Evolutionary conservation across 2,888 invertebrate genomes (phyloP), one percentile per base, ranked within the genome.

Genomic region (Eudemis profundana): DNA sequence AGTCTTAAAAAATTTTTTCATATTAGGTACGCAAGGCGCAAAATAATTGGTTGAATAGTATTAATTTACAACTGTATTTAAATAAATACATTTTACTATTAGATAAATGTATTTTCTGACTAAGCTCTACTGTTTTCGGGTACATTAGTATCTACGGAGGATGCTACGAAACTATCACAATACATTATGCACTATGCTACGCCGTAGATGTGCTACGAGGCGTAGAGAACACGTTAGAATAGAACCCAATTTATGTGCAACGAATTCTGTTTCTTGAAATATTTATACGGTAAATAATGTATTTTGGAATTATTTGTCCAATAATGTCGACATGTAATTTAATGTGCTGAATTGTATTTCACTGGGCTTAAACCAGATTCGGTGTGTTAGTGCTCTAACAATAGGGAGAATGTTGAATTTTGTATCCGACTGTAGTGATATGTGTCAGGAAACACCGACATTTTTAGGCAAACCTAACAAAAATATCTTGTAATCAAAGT

Each of bases 161-260:
- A 50, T 29, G 38, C 57, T 50, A 64, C 56, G 57, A 50, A 42
- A 42, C 42, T 33, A 56, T 62, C 56, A 64, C 42, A 57, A 44
- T 42, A 21, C 50, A 57, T 57, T 57, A 64, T 57, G 44, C 63
- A 36, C 57, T 49, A 42, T 44, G 57, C 64, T 64, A 64, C 63
- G 50, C 17, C 42, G 49, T 27, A 60, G 40, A 19, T 38, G 42
- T 42, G 44, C 64, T 51, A 51, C 57, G 44, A 49, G 51, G 42
- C 57, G 57, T 50, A 57, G 63, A 40, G 12, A 50, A 59, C 56
- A 44, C 19, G 56, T 56, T 56, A 29, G 56, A 44, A 42, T 56
- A 29, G 42, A 29, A 56, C n/a, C 42, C 44, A 44, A 42, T 56
- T 42, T 44, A 56, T 40, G 42, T 44, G 44, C 44, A 44, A 29